phyloP scores from a whole-genome alignment of 2,888 invertebrate genomes.

The Anagyrus pseudococci region DNA sequence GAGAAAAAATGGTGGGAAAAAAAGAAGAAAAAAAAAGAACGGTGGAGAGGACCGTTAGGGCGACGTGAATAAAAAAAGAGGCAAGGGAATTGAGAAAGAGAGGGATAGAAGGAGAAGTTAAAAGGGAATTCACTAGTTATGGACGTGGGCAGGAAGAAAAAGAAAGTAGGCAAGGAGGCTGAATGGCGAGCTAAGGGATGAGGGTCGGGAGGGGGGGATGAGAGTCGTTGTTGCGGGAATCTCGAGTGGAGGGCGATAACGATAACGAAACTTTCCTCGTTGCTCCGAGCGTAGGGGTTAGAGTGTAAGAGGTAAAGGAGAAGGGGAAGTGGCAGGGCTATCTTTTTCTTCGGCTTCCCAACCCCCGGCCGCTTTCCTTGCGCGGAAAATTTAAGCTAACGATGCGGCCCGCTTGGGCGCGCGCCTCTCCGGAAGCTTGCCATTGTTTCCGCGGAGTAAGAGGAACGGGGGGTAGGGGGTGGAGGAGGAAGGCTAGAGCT shows the following conservation, averaged over 20 bases:
- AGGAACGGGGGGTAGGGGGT: too few relatives aligned
- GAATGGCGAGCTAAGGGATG: background rate
- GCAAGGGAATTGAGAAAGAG: background rate
- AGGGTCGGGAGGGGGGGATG: background rate
- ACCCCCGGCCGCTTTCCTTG: too few relatives aligned
- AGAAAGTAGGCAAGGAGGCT: background rate
- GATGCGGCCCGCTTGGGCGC: constrained; percentile 26
- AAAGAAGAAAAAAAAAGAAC: background rate
- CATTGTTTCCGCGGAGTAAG: constrained; percentile 40
- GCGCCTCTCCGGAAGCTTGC: constrained; percentile 40
- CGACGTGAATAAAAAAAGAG: constrained; percentile 19
- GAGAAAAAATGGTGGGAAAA: background rate
- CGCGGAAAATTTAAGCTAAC: constrained; percentile 31
- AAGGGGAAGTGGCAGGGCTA: too few relatives aligned
- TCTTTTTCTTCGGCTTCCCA: too few relatives aligned
- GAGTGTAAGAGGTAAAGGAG: too few relatives aligned
- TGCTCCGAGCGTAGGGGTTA: too few relatives aligned
- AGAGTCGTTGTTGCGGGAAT: background rate
- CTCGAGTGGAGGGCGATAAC: constrained; percentile 22
- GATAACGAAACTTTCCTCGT: constrained; percentile 44
- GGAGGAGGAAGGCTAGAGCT: too few relatives aligned
- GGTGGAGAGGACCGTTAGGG: background rate
- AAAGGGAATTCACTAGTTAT: constrained; percentile 5
- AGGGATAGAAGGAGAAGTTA: background rate
- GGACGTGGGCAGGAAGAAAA: background rate